These are phyloP conservation scores for Anhinga rufa DNA, from an alignment of 2,113 vertebrate species.

Conservation along the genomic window DNA sequence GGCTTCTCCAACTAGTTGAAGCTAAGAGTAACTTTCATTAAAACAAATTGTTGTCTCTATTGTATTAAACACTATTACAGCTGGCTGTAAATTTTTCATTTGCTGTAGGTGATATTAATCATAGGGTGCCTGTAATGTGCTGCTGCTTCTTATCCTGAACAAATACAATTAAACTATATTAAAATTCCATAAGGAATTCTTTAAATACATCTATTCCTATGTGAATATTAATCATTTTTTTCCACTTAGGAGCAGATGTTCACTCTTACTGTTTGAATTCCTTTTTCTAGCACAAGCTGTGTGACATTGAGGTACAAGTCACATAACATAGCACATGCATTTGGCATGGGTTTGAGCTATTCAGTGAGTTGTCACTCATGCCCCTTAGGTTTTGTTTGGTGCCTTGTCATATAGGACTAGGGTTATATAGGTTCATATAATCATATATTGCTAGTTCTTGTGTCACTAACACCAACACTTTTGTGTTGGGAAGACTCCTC, in stretches of 20 bases:
- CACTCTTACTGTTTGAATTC: slow-evolving; percentile 1
- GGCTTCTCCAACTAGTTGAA: not conserved
- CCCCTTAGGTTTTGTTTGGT: not conserved
- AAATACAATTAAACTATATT: slow-evolving; percentile 60
- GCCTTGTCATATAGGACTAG: not conserved
- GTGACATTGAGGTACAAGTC: not conserved
- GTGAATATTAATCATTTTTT: slow-evolving; percentile 41
- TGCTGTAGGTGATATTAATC: slow-evolving; percentile 60
- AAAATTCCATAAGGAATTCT: slow-evolving; percentile 57
- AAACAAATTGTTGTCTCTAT: not conserved
- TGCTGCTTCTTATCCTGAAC: slow-evolving; percentile 32
- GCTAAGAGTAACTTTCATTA: not conserved
- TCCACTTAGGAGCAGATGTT: slow-evolving; percentile 53
- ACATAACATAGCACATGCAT: not conserved
- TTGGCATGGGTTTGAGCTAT: not conserved
- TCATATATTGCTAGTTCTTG: not conserved
- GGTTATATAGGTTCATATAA: not conserved
- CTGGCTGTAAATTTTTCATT: slow-evolving; percentile 30
- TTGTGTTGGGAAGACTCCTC: not conserved
- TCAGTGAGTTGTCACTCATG: not conserved
- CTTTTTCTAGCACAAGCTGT: slow-evolving; percentile 5
- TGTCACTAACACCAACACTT: not conserved
- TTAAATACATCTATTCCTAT: slow-evolving; percentile 57
- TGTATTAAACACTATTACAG: slow-evolving; percentile 1
- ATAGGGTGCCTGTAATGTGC: slow-evolving; percentile 30